Evolutionary conservation across 2,888 invertebrate genomes (phyloP).

Genomic region (Sminthurinus aureus): DNA sequence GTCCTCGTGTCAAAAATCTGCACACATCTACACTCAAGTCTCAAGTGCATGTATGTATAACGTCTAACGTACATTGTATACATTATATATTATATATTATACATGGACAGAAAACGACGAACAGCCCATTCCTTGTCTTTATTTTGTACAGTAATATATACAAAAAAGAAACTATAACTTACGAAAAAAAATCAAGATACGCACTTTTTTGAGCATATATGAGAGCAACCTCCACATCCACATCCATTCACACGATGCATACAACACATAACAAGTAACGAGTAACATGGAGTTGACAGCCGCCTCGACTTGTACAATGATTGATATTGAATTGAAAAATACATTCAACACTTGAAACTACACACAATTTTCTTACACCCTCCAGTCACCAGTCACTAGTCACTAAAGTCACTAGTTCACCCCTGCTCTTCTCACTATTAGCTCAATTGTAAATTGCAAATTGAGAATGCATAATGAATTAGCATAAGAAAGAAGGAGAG

Average conservation of each 20-base stretch:
- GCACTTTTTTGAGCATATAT: neutral
- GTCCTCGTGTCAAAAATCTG: conserved; percentile 4
- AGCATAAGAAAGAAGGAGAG: neutral
- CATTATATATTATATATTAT: too few species aligned
- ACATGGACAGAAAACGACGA: neutral
- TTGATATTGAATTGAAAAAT: conserved; percentile 1
- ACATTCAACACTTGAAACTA: neutral
- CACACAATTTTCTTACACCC: conserved; percentile 1
- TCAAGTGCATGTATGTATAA: too few species aligned
- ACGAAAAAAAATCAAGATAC: neutral
- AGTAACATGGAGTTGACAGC: neutral
- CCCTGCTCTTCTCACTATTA: neutral
- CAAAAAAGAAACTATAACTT: too few species aligned
- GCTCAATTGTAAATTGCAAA: neutral
- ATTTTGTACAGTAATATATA: neutral
- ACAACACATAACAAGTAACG: neutral
- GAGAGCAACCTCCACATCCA: neutral
- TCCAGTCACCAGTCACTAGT: neutral
- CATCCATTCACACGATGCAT: neutral
- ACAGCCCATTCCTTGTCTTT: neutral
- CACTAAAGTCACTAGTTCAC: neutral
- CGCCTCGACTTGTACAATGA: neutral
- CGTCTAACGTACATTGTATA: too few species aligned
- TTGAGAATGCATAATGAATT: neutral
- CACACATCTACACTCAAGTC: neutral